Conservation (phyloP, 2,797 vertebrate species). For the Percopsis omiscomaycus region DNA sequence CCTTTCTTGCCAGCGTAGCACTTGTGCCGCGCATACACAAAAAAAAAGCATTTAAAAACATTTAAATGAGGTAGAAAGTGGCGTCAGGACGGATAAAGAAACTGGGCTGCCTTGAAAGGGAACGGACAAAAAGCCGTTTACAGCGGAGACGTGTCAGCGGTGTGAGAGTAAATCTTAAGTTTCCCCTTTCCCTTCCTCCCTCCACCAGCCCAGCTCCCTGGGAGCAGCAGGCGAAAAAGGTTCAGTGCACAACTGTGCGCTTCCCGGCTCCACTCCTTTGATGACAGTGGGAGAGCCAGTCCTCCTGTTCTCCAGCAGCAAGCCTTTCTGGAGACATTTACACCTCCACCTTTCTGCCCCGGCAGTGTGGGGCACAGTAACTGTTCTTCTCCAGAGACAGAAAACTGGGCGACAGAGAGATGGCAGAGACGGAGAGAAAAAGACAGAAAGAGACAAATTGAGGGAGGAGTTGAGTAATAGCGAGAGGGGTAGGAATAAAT, state of each 20-base stretch:
- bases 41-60: too few relatives aligned
- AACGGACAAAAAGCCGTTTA: conserved; percentile 25
- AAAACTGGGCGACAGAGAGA: conserved; percentile 52
- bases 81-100: not conserved
- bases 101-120: conserved; percentile 5
- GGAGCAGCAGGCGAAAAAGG: conserved; percentile 49
- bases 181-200: conserved; percentile 46
- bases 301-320: conserved; percentile 4
- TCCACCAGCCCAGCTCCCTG: conserved; percentile 34
- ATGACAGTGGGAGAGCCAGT: conserved; percentile 42
- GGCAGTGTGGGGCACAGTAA: conserved; percentile 28
- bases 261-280: conserved; percentile 47
- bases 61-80: not conserved
- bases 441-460: conserved; percentile 31
- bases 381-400: conserved; percentile 32
- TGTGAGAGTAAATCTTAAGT: conserved; percentile 59
- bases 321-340: conserved; percentile 35
- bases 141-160: conserved; percentile 37
- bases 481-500: conserved; percentile 13
- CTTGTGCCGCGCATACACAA: too few relatives aligned
- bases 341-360: conserved; percentile 15
- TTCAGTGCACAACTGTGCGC: conserved; percentile 64
- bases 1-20: not conserved
- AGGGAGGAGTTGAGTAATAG: conserved; percentile 50
- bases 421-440: conserved; percentile 16